These are phyloP conservation scores for Pelecanus crispus DNA, from an alignment of 2,113 vertebrate genomes.

Conservation along the genomic window DNA sequence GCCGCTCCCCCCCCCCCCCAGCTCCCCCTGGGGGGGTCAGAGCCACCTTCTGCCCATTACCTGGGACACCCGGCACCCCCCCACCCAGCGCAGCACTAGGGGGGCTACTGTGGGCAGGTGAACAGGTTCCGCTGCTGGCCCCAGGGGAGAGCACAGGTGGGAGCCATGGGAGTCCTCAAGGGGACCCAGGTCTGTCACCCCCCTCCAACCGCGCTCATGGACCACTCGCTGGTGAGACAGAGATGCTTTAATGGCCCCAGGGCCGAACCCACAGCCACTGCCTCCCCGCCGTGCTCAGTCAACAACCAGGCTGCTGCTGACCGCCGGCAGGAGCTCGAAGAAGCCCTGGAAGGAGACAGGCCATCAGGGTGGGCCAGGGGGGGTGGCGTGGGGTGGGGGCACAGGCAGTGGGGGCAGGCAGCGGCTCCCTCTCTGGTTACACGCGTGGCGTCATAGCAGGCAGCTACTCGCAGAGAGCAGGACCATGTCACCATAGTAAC, in stretches of 20 bases:
- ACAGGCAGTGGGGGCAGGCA: background rate
- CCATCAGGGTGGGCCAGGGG: background rate
- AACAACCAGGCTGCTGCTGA: slow-evolving; percentile 78
- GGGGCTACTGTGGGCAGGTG: accelerated
- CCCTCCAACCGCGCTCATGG: accelerated
- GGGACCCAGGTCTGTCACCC: accelerated
- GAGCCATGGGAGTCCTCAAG: background rate
- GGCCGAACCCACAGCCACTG: background rate
- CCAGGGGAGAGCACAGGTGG: background rate
- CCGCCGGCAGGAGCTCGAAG: slow-evolving; percentile 83
- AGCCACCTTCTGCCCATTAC: accelerated
- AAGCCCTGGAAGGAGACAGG: slow-evolving; percentile 79
- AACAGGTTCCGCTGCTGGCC: accelerated
- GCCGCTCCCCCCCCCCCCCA: no score
- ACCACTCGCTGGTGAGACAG: background rate
- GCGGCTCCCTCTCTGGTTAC: background rate
- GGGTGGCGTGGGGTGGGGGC: accelerated
- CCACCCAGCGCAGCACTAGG: accelerated
- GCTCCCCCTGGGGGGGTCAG: accelerated
- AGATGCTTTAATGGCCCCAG: slow-evolving; percentile 36
- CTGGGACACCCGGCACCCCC: background rate
- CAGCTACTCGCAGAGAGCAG: background rate
- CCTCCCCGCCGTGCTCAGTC: slow-evolving; percentile 25
- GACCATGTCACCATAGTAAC: slow-evolving; percentile 53
- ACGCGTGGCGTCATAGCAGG: background rate